Evolutionary conservation across 2,888 invertebrate species (phyloP).

Genomic region (Apoda limacodes): DNA sequence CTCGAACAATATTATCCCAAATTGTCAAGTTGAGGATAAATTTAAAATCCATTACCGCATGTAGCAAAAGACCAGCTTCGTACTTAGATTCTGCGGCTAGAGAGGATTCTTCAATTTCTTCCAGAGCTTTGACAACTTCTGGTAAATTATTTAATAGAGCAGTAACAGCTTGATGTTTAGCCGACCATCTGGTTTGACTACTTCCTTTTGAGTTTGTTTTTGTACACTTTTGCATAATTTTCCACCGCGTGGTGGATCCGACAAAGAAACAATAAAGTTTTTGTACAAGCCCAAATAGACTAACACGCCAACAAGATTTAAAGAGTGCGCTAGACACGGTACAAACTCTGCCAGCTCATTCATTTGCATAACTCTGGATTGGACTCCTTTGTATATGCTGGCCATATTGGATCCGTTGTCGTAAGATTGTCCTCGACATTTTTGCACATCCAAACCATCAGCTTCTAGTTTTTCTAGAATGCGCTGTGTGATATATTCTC

Average conservation of each 20-base stretch:
- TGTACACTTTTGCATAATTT: constrained; percentile 18
- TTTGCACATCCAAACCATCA: constrained; percentile 23
- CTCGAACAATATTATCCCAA: constrained; percentile 20
- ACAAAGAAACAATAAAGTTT: constrained; percentile 23
- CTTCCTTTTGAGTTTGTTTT: constrained; percentile 19
- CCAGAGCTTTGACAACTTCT: constrained; percentile 15
- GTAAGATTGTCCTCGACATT: constrained; percentile 24
- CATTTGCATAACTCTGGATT: constrained; percentile 24
- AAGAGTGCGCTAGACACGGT: constrained; percentile 26
- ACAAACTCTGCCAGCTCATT: constrained; percentile 26
- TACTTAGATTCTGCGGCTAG: constrained; percentile 19
- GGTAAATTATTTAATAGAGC: constrained; percentile 19
- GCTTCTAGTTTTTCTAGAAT: constrained; percentile 19
- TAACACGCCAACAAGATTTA: constrained; percentile 27
- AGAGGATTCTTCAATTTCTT: constrained; percentile 16
- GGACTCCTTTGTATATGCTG: constrained; percentile 26
- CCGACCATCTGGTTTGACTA: constrained; percentile 20
- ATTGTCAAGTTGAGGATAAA: constrained; percentile 19
- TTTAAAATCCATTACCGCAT: constrained; percentile 16
- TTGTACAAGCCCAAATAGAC: constrained; percentile 23
- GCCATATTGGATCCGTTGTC: constrained; percentile 29
- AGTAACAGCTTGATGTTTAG: constrained; percentile 18
- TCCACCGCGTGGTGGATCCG: constrained; percentile 20
- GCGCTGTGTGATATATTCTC: constrained; percentile 19
- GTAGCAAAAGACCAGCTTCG: constrained; percentile 16